Base-by-base conservation (phyloP, 2,797 vertebrate genomes). In the Rhyacichthys aspro region DNA sequence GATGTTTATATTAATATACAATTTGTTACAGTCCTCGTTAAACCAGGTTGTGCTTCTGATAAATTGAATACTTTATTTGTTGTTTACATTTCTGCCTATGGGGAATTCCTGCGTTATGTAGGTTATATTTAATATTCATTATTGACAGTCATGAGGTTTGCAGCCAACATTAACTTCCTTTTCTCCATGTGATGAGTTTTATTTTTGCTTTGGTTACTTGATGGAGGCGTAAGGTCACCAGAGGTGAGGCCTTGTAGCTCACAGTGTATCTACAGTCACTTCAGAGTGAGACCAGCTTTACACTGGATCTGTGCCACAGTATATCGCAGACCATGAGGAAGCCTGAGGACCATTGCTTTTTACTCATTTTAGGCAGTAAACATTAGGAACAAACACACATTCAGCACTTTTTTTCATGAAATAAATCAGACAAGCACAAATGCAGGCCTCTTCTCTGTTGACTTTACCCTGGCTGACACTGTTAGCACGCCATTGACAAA, bases 351-450 rank as follows among this genome's bases (percentile, higher is more conserved):
- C 72, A 70, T 67, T 69, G 83, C 87, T 83, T 72, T 70, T 36
- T 11, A 55, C 84, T 88, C 61, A 47, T 88, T 93, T 90, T 84
- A 79, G 79, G 86, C 58, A 67, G 88, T 85, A 92, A 92, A 91
- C 88, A 90, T 76, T 32, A 70, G 68, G 74, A 78, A 92, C 85
- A 92, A 90, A 83, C 78, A 88, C 84, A 82, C 88, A 90, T 90
- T 92, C 86, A 92, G 76, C 18, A 7, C 56, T 68, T 63, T 63
- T 67, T 28, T 77, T 78, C 84, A 85, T 88, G 74, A 87, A 87
- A 87, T 33, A 36, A 77, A 81, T 85, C 74, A 78, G 79, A 80
- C 78, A 90, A 91, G 91, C 87, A 89, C 55, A 82, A 55, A 77
- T 83, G 78, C 76, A 70, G 82, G 83, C 73, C 75, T 75, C 77